Conservation (phyloP, 2,113 vertebrate genomes). For the Lepus timidus region DNA sequence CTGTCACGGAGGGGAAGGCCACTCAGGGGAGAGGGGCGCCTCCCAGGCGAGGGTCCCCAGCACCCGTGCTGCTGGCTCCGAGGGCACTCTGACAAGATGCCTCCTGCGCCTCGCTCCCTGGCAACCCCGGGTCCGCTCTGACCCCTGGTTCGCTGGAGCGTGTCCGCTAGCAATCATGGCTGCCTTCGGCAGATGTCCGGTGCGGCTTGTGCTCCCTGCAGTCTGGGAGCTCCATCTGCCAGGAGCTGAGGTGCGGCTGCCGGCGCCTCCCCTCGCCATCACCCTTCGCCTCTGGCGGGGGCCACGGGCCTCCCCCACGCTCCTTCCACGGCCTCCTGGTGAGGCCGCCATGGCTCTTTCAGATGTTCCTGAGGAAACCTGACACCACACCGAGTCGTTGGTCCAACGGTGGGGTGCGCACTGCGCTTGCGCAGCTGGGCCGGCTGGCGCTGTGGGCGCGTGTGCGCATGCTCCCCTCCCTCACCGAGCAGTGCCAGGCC, state of each 20-base stretch:
- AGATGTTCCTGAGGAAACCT: not conserved
- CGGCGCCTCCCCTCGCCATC: not conserved
- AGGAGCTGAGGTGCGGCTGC: not conserved
- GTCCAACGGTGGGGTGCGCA: not conserved
- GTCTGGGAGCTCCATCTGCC: conserved; percentile 72
- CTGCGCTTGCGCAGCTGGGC: not conserved
- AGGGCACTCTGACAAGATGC: accelerated
- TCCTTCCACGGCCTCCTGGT: not conserved
- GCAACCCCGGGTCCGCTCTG: not conserved
- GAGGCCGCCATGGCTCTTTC: not conserved
- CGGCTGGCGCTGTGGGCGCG: not conserved
- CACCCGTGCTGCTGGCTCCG: accelerated
- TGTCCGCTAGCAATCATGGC: not conserved
- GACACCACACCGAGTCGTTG: accelerated
- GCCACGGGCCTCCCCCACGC: not conserved
- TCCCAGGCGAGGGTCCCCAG: not conserved
- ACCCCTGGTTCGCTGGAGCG: not conserved
- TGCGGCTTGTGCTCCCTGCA: conserved; percentile 32
- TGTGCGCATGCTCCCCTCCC: not conserved
- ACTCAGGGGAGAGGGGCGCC: conserved; percentile 43
- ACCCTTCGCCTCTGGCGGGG: not conserved
- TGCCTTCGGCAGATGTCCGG: conserved; percentile 72
- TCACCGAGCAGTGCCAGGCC: not conserved
- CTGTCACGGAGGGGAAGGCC: conserved; percentile 74
- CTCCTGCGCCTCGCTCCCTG: not conserved